Base-by-base conservation (phyloP, 2,888 invertebrate species). In the Catocala fraxini region DNA sequence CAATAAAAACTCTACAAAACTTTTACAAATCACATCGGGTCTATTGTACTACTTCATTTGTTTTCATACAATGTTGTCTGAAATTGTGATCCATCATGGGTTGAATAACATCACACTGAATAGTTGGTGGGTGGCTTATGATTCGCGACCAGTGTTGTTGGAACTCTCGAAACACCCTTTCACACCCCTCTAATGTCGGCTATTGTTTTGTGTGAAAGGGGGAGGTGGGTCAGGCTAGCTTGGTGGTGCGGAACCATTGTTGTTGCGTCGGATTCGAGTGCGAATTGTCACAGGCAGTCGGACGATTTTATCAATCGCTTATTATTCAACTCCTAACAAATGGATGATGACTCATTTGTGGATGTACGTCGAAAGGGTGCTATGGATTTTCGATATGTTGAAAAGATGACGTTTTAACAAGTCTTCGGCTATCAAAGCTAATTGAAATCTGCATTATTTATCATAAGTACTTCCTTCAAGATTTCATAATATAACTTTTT, bases 271-370 rank as follows among this genome's bases (percentile, higher is more conserved):
- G 87, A 89, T 90, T 88, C 84, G 88, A 91, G 90, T 90, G 90
- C 88, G 90, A 90, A 91, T 91, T 91, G 91, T 92, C 91, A 91
- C 88, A 89, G 88, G 82, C 91, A 90, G 89, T 81, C 83, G 85
- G 86, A 82, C 81, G 89, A 89, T 89, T 91, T 89, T 90, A 90
- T 91, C 90, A 90, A 90, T 90, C 87, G 86, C 87, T 87, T 91
- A 90, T 90, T 90, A 89, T 88, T 89, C 86, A 83, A 84, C 83
- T 84, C 77, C 80, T 86, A 85, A 89, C 88, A 88, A 88, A 89
- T 88, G 83, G 82, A 78, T 83, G 80, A 88, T 83, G 84, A 88
- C 80, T 89, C 84, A 87, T 89, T 89, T 85, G 81, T 82, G 75
- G 70, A 78, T 80, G 75, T 75, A 72, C 69, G 62, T 62, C 62